Evolutionary conservation across 1,140 invertebrate genomes (phyloP).

Genomic region (Goniozus legneri): DNA sequence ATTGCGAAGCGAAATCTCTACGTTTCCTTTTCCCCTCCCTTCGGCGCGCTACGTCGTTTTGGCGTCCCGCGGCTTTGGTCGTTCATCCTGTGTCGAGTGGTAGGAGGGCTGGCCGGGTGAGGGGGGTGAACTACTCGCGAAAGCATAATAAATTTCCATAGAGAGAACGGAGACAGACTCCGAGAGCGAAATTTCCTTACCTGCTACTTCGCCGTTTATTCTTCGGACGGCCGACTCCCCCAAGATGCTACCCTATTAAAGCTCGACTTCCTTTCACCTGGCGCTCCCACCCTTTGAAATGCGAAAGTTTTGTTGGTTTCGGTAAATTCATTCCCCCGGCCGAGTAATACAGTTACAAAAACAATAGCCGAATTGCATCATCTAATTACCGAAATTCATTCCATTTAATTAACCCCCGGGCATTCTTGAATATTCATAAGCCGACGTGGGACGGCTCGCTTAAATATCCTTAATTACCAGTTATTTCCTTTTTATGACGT

Average conservation of each 20-base stretch:
- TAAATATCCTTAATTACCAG: too few relatives aligned
- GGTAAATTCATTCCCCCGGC: slow-evolving; percentile 16
- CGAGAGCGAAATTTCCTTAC: slow-evolving; percentile 31
- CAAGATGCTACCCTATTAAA: slow-evolving; percentile 24
- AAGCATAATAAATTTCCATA: slow-evolving; percentile 31
- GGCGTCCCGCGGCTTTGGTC: too few relatives aligned
- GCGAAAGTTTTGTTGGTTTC: slow-evolving; percentile 24
- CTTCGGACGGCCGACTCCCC: too few relatives aligned
- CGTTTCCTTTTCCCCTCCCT: neutral
- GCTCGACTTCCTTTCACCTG: neutral
- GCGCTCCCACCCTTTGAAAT: neutral
- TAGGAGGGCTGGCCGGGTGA: too few relatives aligned
- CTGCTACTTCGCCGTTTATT: too few relatives aligned
- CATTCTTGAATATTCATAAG: too few relatives aligned
- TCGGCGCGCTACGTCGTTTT: too few relatives aligned
- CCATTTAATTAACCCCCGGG: neutral
- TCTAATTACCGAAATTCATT: slow-evolving; percentile 7
- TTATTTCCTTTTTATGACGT: too few relatives aligned
- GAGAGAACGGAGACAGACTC: slow-evolving; percentile 28
- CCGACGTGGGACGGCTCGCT: too few relatives aligned
- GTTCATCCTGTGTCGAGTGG: slow-evolving; percentile 4
- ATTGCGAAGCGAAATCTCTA: too few relatives aligned
- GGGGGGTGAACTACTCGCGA: slow-evolving; percentile 18
- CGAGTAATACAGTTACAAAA: slow-evolving; percentile 23
- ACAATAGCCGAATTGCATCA: slow-evolving; percentile 7